Conservation (phyloP, 2,888 invertebrate genomes). For the Eupithecia inturbata region DNA sequence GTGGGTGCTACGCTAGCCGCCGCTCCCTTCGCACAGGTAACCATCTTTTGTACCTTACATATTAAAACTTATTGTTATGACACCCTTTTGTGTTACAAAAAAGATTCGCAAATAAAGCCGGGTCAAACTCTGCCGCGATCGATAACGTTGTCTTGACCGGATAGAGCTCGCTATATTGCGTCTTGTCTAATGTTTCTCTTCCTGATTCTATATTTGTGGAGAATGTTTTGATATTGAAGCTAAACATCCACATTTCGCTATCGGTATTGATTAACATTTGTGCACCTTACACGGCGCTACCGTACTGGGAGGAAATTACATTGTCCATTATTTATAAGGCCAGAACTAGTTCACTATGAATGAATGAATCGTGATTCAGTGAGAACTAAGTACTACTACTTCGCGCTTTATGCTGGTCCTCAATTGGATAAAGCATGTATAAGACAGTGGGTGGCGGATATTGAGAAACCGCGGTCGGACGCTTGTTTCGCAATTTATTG, state of each 20-base stretch:
- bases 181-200: slow-evolving; percentile 57
- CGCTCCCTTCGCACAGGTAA: slow-evolving; percentile 70
- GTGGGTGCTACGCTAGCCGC: slow-evolving; percentile 68
- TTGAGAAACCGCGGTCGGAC: slow-evolving; percentile 57
- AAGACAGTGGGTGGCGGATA: slow-evolving; percentile 63
- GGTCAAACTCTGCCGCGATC: slow-evolving; percentile 73
- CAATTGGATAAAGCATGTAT: slow-evolving; percentile 43
- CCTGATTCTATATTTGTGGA: slow-evolving; percentile 50
- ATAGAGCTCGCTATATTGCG: slow-evolving; percentile 59
- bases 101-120: slow-evolving; percentile 57
- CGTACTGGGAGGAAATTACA: slow-evolving; percentile 28
- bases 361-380: slow-evolving; percentile 31
- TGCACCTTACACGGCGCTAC: slow-evolving; percentile 15
- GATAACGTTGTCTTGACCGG: slow-evolving; percentile 77
- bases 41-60: slow-evolving; percentile 35
- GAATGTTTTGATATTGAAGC: slow-evolving; percentile 50
- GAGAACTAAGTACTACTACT: slow-evolving; percentile 17
- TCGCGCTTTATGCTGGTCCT: slow-evolving; percentile 19
- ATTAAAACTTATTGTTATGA: slow-evolving; percentile 23
- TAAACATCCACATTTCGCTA: slow-evolving; percentile 37
- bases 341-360: slow-evolving; percentile 35
- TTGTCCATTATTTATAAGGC: slow-evolving; percentile 35
- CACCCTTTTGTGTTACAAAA: slow-evolving; percentile 65
- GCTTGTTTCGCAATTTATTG: slow-evolving; percentile 63
- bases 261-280: slow-evolving; percentile 27